These are phyloP conservation scores for Nannoperca obscura DNA, from an alignment of 2,797 vertebrate species.

Conservation along the genomic window DNA sequence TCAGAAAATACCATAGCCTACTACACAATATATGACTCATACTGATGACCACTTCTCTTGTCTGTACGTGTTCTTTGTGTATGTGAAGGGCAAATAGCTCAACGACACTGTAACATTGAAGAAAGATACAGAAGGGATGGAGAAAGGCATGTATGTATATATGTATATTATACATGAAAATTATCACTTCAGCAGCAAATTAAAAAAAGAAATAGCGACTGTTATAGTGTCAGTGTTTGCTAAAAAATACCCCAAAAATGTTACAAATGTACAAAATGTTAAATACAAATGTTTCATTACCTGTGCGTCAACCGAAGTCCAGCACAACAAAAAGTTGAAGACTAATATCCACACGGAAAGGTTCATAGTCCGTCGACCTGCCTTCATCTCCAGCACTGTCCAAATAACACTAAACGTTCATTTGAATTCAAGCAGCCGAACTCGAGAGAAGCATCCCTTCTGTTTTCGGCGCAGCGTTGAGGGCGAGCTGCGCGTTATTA, in stretches of 20 bases:
- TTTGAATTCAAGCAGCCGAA: background rate
- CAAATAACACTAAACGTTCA: background rate
- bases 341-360: constrained; percentile 40
- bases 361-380: constrained; percentile 24
- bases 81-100: background rate
- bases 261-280: too few relatives aligned
- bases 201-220: background rate
- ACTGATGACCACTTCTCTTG: background rate
- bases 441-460: background rate
- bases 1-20: background rate
- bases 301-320: constrained; percentile 73
- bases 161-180: too few relatives aligned
- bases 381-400: background rate
- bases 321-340: constrained; percentile 66
- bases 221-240: too few relatives aligned
- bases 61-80: background rate
- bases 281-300: constrained; percentile 72
- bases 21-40: background rate
- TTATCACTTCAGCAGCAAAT: background rate
- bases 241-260: too few relatives aligned
- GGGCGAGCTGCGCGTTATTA: background rate
- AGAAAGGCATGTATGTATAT: background rate
- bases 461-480: background rate
- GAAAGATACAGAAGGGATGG: background rate
- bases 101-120: background rate